Conservation (phyloP, 2,888 invertebrate species). For the Eupelmus urozonus region DNA sequence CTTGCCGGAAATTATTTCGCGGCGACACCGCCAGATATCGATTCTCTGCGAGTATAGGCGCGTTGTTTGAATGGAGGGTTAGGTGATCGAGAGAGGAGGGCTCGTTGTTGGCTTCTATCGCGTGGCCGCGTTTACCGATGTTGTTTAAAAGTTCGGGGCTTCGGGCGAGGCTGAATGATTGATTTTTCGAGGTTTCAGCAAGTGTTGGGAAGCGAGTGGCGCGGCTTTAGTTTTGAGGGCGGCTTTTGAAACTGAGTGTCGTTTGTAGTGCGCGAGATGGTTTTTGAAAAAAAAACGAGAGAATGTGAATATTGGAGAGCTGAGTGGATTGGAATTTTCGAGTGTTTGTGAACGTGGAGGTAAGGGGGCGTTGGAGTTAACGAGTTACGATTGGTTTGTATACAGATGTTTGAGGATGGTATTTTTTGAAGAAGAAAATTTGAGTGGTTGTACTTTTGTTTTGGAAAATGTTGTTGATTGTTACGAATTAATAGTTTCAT, state of each 20-base stretch:
- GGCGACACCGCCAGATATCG: conserved; percentile 18
- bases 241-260: background rate
- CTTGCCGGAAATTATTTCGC: conserved; percentile 10
- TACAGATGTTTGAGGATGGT: too few species aligned
- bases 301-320: background rate
- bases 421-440: too few species aligned
- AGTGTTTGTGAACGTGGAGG: too few species aligned
- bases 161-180: conserved; percentile 18
- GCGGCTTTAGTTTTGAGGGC: background rate
- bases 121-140: background rate
- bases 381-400: too few species aligned
- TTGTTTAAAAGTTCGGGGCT: conserved; percentile 10
- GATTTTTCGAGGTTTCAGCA: conserved; percentile 23
- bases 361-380: too few species aligned
- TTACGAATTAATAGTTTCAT: too few species aligned
- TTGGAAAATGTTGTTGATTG: too few species aligned
- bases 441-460: too few species aligned
- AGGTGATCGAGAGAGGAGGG: background rate
- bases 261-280: background rate
- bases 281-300: too few species aligned
- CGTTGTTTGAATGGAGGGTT: background rate
- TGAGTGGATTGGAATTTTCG: too few species aligned
- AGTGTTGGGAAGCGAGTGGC: too few species aligned
- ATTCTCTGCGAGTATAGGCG: background rate
- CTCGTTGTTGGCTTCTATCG: background rate